These are phyloP conservation scores for Leptopilina syphax DNA, from an alignment of 2,888 invertebrate species.

Conservation along the genomic window DNA sequence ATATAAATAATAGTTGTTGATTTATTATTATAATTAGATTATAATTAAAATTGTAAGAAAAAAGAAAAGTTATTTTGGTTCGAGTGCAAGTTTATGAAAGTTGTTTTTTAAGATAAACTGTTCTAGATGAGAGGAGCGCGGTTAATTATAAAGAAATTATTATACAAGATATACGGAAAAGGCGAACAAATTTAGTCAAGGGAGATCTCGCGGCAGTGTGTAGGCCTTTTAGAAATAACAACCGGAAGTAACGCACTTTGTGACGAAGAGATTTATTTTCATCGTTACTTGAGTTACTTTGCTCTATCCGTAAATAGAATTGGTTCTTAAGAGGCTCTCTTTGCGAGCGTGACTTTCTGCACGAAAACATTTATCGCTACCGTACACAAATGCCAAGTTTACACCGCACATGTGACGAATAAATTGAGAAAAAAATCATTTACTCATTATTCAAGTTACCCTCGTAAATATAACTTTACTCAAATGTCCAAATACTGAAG, in stretches of 20 bases:
- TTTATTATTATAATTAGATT: too few relatives aligned
- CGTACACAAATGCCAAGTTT: not conserved
- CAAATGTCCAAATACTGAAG: too few relatives aligned
- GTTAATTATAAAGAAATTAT: slow-evolving; percentile 11
- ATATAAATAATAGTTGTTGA: too few relatives aligned
- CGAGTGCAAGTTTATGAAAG: not conserved
- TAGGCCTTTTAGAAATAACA: slow-evolving; percentile 44
- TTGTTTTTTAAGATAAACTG: not conserved
- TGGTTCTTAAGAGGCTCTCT: slow-evolving; percentile 49
- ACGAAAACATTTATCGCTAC: slow-evolving; percentile 10
- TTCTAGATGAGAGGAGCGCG: not conserved
- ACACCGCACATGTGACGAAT: not conserved
- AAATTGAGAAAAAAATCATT: not conserved
- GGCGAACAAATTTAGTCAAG: slow-evolving; percentile 9
- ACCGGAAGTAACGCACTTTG: slow-evolving; percentile 52
- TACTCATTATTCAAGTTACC: too few relatives aligned
- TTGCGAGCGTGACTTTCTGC: slow-evolving; percentile 47
- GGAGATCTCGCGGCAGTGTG: not conserved
- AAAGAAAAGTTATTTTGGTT: too few relatives aligned
- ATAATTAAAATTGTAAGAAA: too few relatives aligned
- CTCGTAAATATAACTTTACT: too few relatives aligned
- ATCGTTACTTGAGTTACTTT: slow-evolving; percentile 45
- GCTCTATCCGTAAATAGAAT: slow-evolving; percentile 51
- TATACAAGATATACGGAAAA: not conserved
- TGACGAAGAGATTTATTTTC: slow-evolving; percentile 49